Percentiles rank a stretch among this genome's conserved stretches.
phyloP scores from a whole-genome alignment of 2,113 vertebrate species.

The Ovis aries region DNA sequence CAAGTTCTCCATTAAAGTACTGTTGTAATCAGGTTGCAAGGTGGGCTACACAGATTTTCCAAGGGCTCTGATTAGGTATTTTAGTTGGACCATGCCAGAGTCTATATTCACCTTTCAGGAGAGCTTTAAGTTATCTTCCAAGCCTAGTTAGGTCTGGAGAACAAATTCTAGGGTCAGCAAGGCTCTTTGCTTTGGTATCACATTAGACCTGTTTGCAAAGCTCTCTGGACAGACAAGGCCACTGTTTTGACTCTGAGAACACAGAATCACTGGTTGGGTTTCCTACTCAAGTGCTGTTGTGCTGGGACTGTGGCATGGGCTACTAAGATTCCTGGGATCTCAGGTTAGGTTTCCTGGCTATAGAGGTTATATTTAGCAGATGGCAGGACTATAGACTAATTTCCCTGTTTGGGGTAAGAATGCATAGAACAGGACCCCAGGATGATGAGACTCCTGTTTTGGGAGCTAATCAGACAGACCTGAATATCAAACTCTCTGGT shows the following conservation, averaged over 20 bases:
- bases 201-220: background rate
- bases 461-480: background rate
- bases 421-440: background rate
- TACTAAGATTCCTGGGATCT: background rate
- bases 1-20: background rate
- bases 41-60: background rate
- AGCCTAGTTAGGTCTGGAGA: background rate
- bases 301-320: background rate
- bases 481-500: background rate
- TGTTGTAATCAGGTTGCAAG: background rate
- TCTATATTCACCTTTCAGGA: background rate
- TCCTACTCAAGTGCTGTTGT: background rate
- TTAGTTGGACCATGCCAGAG: background rate
- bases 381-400: background rate
- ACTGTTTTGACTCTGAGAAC: background rate
- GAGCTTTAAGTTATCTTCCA: background rate
- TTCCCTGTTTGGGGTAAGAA: background rate
- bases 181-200: background rate
- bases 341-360: background rate
- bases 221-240: background rate
- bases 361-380: background rate
- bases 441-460: background rate
- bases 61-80: background rate
- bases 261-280: background rate
- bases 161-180: background rate